Base-by-base conservation (phyloP, 2,797 vertebrate genomes). In the Pelobates cultripes region DNA sequence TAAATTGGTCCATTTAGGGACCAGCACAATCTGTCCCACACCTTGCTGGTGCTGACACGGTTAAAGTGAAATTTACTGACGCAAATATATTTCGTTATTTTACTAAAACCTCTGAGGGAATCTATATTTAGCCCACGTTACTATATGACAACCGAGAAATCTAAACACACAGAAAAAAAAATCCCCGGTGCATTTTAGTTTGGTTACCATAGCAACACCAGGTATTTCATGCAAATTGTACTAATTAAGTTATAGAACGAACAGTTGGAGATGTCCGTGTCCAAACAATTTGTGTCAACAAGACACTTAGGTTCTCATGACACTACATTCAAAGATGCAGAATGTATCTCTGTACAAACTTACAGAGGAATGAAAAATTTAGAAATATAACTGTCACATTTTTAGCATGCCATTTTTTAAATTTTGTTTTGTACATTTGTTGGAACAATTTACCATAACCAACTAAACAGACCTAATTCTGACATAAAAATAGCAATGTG, bases 241-340 rank as follows among this genome's bases (percentile, higher is more conserved):
- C 53, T 73, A 78, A 83, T 83, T 83, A 83, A 78, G 73, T 78
- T 83, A 83, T 69, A 69, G 28, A 51, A 45, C 14, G 51, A 43
- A 73, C 45, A 55, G 47, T 64, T 60, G 41, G 15, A 76, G 67
- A 75, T 15, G 53, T 63, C 42, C 13, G 3, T 17, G 10, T 43
- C 63, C 79, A 28, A 12, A 14, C 79, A 43, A 47, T 55, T 41
- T 14, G 55, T 28, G 42, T 70, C 43, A 63, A 53, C 63, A 64
- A 64, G 61, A 4, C 61, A 64, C 61, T 28, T 13, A 14, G 3
- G 15, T 61, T 64, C 28, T 64, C n/a, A 17, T 28, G 10, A 64
- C 6, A 64, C 7, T 17, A 28, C 28, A 28, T 8, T 10, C 17
- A 28, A 6, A 2, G 61, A 64, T 28, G 28, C 61, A 28, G 61